Conservation (phyloP, 2,888 invertebrate species). For the Erpobdella octoculata region DNA sequence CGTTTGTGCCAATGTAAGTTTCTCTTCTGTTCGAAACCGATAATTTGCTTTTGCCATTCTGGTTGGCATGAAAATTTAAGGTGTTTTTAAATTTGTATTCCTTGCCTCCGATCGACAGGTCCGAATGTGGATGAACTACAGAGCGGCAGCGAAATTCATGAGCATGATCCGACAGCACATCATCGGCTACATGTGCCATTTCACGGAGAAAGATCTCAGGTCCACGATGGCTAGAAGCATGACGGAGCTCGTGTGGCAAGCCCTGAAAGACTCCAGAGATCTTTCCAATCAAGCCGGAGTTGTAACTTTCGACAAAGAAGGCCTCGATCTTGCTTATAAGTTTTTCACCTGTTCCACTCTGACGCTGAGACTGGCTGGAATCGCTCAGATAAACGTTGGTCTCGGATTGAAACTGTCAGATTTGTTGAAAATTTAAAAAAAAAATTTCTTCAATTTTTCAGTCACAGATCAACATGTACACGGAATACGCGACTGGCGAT, state of each 20-base stretch:
- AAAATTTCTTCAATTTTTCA: too few relatives aligned
- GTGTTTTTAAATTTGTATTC: too few relatives aligned
- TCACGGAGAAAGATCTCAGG: slow-evolving; percentile 81
- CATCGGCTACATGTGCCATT: slow-evolving; percentile 78
- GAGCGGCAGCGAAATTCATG: slow-evolving; percentile 77
- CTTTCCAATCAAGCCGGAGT: background rate
- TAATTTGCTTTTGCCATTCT: background rate
- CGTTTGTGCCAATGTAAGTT: slow-evolving; percentile 69
- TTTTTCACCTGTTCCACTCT: slow-evolving; percentile 88
- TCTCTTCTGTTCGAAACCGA: too few relatives aligned
- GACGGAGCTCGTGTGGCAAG: slow-evolving; percentile 93
- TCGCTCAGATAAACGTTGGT: slow-evolving; percentile 80
- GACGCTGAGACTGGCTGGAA: slow-evolving; percentile 84
- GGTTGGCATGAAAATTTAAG: background rate
- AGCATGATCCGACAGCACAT: slow-evolving; percentile 79
- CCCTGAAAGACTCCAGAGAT: slow-evolving; percentile 55
- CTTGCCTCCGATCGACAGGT: too few relatives aligned
- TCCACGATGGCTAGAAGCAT: slow-evolving; percentile 80
- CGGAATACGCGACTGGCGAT: slow-evolving; percentile 81
- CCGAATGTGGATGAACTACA: slow-evolving; percentile 84
- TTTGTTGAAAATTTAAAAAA: background rate
- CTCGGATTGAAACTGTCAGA: too few relatives aligned
- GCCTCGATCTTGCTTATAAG: slow-evolving; percentile 83
- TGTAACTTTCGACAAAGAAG: slow-evolving; percentile 74
- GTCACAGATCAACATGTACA: slow-evolving; percentile 76